phyloP scores from a whole-genome alignment of 2,113 vertebrate species.

The Brachypodius melanocephalos region DNA sequence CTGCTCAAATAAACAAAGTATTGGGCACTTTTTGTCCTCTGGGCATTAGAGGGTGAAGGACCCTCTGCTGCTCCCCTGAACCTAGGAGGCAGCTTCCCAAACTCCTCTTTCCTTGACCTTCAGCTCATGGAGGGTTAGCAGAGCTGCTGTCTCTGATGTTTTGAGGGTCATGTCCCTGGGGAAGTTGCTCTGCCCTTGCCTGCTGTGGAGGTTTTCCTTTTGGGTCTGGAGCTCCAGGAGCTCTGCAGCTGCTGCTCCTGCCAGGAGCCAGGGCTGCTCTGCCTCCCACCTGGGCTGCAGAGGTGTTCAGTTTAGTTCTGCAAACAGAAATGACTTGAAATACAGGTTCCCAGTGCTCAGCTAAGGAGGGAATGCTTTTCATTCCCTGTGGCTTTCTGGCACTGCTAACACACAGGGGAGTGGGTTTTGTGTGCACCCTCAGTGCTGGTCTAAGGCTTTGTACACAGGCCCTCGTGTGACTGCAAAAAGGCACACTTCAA shows the following conservation, averaged over 20 bases:
- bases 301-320: conserved; percentile 29
- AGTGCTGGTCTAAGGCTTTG: background rate
- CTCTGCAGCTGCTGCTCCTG: background rate
- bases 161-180: background rate
- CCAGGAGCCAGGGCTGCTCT: background rate
- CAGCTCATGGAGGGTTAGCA: background rate
- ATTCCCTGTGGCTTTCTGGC: conserved; percentile 37
- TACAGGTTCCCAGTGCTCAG: conserved; percentile 12
- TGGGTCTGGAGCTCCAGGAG: accelerated
- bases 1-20: background rate
- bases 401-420: background rate
- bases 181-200: background rate
- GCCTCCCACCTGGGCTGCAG: conserved; percentile 27
- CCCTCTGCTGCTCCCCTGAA: background rate
- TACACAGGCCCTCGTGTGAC: accelerated
- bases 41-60: background rate
- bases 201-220: background rate
- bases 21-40: background rate
- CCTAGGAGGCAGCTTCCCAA: background rate
- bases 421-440: background rate
- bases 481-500: background rate
- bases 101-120: background rate
- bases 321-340: conserved; percentile 60
- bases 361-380: background rate
- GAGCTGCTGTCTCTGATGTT: background rate